Percentiles rank a stretch among this genome's conserved stretches.
phyloP scores from a whole-genome alignment of 2,797 vertebrate genomes.

The Danionella dracula region DNA sequence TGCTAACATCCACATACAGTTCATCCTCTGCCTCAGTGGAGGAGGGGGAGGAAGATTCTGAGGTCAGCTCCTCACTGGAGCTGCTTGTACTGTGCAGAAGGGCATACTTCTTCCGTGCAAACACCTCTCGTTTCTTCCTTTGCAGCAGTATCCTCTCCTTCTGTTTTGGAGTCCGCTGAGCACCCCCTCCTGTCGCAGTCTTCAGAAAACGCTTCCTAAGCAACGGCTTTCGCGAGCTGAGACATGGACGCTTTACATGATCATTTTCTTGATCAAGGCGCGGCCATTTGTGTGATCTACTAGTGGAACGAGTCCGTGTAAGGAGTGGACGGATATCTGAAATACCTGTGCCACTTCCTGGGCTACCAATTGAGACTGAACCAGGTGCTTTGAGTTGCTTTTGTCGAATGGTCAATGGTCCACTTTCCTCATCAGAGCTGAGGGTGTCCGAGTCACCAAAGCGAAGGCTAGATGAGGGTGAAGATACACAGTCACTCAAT shows the following conservation, averaged over 20 bases:
- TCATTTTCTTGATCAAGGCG: constrained; percentile 85
- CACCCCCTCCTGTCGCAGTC: constrained; percentile 68
- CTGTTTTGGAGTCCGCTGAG: constrained; percentile 90
- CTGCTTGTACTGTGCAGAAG: constrained; percentile 92
- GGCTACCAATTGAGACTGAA: constrained; percentile 44
- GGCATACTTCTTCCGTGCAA: constrained; percentile 90
- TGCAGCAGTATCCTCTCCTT: constrained; percentile 91
- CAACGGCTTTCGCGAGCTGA: constrained; percentile 72
- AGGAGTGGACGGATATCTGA: constrained; percentile 46
- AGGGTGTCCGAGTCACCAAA: constrained; percentile 98
- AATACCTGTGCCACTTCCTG: constrained; percentile 59
- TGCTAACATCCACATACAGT: constrained; percentile 89
- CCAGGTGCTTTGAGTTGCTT: constrained; percentile 56
- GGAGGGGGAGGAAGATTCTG: constrained; percentile 86
- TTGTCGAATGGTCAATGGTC: constrained; percentile 57
- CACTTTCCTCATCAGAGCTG: constrained; percentile 89
- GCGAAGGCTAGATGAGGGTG: constrained; percentile 91
- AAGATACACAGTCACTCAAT: constrained; percentile 94
- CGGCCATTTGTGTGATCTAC: constrained; percentile 87
- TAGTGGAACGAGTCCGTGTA: constrained; percentile 79
- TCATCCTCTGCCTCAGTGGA: constrained; percentile 93
- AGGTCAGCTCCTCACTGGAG: constrained; percentile 91
- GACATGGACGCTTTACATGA: constrained; percentile 88
- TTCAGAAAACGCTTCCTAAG: constrained; percentile 92
- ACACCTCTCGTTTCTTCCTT: constrained; percentile 90